phyloP scores from a whole-genome alignment of 1,140 invertebrate species.

The Aphaenogaster ashmeadi region DNA sequence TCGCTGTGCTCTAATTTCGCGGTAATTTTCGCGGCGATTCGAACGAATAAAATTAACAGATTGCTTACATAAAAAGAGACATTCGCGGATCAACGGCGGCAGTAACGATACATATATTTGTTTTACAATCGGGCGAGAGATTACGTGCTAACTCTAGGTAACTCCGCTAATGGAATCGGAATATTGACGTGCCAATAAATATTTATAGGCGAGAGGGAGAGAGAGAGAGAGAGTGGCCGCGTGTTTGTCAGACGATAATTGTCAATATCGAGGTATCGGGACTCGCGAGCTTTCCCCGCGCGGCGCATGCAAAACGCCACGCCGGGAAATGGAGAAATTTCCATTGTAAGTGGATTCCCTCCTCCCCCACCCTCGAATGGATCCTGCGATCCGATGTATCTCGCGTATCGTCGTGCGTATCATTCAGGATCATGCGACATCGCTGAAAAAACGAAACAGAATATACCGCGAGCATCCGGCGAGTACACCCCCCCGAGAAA shows the following conservation, averaged over 20 bases:
- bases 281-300: slow-evolving; percentile 37
- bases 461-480: no score
- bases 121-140: slow-evolving; percentile 16
- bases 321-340: slow-evolving; percentile 75
- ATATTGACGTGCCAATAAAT: slow-evolving; percentile 55
- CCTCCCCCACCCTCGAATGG: slow-evolving; percentile 56
- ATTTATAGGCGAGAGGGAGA: slow-evolving; percentile 42
- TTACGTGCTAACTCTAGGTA: slow-evolving; percentile 47
- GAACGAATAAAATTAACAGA: background rate
- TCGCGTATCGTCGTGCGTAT: background rate
- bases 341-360: slow-evolving; percentile 76
- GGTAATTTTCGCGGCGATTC: background rate
- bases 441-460: background rate
- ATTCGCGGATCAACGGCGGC: background rate
- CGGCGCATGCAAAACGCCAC: slow-evolving; percentile 68
- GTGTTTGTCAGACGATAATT: slow-evolving; percentile 46
- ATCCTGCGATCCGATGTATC: slow-evolving; percentile 54
- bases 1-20: no score
- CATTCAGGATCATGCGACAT: background rate
- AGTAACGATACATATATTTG: slow-evolving; percentile 42
- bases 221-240: slow-evolving; percentile 13
- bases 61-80: background rate
- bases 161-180: slow-evolving; percentile 50
- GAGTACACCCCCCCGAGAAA: background rate
- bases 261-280: slow-evolving; percentile 43